These are phyloP conservation scores for Hetaerina titia DNA, from an alignment of 2,888 invertebrate species.

Conservation along the genomic window DNA sequence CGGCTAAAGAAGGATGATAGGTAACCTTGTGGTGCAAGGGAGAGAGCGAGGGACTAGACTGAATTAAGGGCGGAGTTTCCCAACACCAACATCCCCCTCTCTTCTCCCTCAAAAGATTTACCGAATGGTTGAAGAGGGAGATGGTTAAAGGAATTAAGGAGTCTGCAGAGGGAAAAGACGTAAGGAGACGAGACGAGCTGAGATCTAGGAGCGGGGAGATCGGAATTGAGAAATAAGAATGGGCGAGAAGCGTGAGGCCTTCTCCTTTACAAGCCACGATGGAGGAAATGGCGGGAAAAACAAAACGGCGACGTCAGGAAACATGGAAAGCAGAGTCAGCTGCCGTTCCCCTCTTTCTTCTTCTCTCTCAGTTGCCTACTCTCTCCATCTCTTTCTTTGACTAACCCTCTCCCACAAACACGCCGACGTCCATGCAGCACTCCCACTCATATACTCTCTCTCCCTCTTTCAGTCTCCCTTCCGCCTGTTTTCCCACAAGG, in stretches of 20 bases:
- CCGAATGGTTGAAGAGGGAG: not conserved
- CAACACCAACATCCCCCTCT: not conserved
- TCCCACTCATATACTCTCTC: not conserved
- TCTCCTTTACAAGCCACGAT: not conserved
- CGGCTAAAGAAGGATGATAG: not conserved
- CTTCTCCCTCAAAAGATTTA: not conserved
- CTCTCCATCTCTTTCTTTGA: not conserved
- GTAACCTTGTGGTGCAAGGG: not conserved
- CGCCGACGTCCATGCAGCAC: not conserved
- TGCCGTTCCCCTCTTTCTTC: not conserved
- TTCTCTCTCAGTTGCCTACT: not conserved
- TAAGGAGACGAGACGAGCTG: not conserved
- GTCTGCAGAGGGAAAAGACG: not conserved
- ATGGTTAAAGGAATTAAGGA: not conserved
- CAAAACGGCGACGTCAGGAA: not conserved
- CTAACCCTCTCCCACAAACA: not conserved
- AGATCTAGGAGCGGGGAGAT: not conserved
- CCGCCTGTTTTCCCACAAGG: conserved; percentile 43
- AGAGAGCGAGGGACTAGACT: not conserved
- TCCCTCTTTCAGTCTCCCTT: not conserved
- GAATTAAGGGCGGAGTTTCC: not conserved
- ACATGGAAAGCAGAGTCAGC: not conserved
- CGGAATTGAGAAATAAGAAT: not conserved
- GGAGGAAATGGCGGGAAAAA: conserved; percentile 11
- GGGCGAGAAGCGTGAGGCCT: not conserved